phyloP scores from a whole-genome alignment of 2,113 vertebrate species.

The Cynopterus brachyotis region DNA sequence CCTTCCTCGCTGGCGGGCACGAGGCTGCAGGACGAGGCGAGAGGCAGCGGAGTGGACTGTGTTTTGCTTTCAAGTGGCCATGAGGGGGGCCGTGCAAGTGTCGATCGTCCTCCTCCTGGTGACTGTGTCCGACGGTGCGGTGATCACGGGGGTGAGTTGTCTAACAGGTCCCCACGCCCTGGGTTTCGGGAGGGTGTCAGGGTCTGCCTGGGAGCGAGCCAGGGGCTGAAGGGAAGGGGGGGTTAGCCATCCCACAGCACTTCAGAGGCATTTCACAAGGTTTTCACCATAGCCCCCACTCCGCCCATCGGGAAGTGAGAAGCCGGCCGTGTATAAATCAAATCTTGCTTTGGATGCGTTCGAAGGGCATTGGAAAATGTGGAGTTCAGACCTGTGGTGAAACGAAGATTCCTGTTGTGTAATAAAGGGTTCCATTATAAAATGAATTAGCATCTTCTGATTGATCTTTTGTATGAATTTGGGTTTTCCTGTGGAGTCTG shows the following conservation, averaged over 20 bases:
- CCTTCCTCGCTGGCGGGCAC: not conserved
- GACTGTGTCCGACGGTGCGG: conserved; percentile 58
- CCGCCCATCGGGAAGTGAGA: not conserved
- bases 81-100: conserved; percentile 53
- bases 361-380: not conserved
- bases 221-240: not conserved
- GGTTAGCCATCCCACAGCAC: not conserved
- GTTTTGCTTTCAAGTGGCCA: conserved; percentile 15
- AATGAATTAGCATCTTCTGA: not conserved
- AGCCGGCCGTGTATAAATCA: not conserved
- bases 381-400: not conserved
- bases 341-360: not conserved
- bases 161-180: not conserved
- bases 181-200: not conserved
- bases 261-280: not conserved
- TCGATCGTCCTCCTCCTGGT: conserved; percentile 74
- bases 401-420: not conserved
- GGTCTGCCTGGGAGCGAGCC: not conserved
- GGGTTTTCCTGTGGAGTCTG: not conserved
- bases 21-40: not conserved
- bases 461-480: not conserved
- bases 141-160: conserved; percentile 83
- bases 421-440: not conserved
- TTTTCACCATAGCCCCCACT: not conserved
- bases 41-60: not conserved